Evolutionary conservation across 1,140 invertebrate genomes (phyloP), one percentile per base, ranked within the genome.

Genomic region (Caenorhabditis inopinata): DNA sequence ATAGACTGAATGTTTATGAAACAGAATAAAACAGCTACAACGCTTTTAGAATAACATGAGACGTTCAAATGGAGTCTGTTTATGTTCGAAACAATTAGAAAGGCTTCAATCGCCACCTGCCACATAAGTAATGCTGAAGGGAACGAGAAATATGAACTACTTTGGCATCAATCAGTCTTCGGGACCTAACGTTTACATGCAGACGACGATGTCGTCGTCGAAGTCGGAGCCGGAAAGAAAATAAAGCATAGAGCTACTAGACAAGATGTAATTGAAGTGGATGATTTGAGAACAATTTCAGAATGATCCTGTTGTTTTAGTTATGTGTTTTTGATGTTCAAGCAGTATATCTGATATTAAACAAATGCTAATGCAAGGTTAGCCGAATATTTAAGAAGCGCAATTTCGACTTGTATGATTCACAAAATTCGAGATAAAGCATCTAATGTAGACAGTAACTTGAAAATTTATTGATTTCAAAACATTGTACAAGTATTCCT

Each of bases 111-210:
- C 7, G 21, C 58, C 58, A 68, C 58, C 58, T 68, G 58, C 58
- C 29, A 68, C n/a, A 68, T 35, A 25, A 35, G 58, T 38, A 42
- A 38, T 29, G 12, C 29, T 62, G 58, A 21, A 7, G 6, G 23
- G 49, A 21, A 2, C 12, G 27, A 14, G 49, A 58, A 58, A 29
- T 23, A 68, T 7, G 58, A 68, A 68, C n/a, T 68, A 68, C 32
- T 68, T 68, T 68, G 58, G 38, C 58, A 68, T 68, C 58, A 68
- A 68, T 68, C 58, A 68, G 38, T 68, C 58, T 68, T 68, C 58
- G 58, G 58, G 38, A 68, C 18, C 58, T 68, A 68, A 68, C 58
- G 58, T 32, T 68, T 38, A 32, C 25, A 32, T 58, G 51, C 32
- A 68, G 58, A 68, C 58, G 32, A 68, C 58, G 58, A 38, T 32